Evolutionary conservation across 2,888 invertebrate genomes (phyloP).

Genomic region (Rosalia funebris): DNA sequence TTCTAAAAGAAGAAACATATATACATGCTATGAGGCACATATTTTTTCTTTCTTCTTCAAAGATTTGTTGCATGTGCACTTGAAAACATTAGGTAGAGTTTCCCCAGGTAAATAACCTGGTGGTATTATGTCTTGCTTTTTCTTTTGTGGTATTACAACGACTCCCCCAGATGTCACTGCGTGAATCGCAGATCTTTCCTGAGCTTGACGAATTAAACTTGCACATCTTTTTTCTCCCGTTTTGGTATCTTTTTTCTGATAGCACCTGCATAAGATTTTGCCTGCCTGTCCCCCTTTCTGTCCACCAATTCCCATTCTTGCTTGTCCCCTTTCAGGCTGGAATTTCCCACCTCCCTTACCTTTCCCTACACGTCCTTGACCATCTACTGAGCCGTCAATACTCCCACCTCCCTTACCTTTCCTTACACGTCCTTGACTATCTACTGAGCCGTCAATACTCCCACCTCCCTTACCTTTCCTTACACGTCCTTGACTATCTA

Average conservation of each 20-base stretch:
- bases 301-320: background rate
- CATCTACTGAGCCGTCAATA: background rate
- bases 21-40: too few species aligned
- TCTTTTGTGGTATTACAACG: background rate
- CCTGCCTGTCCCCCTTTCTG: background rate
- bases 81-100: background rate
- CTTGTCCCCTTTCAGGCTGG: background rate
- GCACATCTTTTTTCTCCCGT: background rate
- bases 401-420: too few species aligned
- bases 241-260: background rate
- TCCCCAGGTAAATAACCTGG: background rate
- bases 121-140: background rate
- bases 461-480: background rate
- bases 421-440: background rate
- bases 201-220: background rate
- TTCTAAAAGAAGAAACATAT: slow-evolving; percentile 45
- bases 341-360: background rate
- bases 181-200: background rate
- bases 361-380: background rate
- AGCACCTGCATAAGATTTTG: background rate
- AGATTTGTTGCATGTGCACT: background rate
- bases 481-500: background rate
- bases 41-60: background rate
- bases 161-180: background rate
- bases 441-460: background rate